phyloP scores from a whole-genome alignment of 1,140 invertebrate species.

The Chlorops oryzae region DNA sequence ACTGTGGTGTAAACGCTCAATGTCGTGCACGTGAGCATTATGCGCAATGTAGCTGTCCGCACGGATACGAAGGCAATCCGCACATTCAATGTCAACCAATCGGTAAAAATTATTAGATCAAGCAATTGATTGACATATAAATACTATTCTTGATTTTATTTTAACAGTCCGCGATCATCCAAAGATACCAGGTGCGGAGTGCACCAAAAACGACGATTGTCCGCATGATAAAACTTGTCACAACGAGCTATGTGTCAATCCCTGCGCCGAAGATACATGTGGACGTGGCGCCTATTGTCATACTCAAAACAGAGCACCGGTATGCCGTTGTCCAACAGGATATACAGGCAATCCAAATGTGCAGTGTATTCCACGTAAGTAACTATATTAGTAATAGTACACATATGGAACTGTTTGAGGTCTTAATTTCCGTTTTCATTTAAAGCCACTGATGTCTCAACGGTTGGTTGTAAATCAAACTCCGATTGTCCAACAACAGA shows the following conservation, averaged over 20 bases:
- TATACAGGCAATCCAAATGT: constrained; percentile 68
- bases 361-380: constrained; percentile 72
- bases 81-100: constrained; percentile 66
- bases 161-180: constrained; percentile 41
- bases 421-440: constrained; percentile 20
- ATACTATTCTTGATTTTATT: too few species aligned
- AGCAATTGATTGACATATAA: neutral
- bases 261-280: constrained; percentile 65
- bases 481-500: constrained; percentile 71
- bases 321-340: constrained; percentile 73
- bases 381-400: neutral
- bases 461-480: constrained; percentile 68
- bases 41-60: constrained; percentile 69
- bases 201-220: constrained; percentile 71
- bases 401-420: too few species aligned
- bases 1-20: constrained; percentile 78
- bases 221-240: constrained; percentile 64
- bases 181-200: constrained; percentile 57
- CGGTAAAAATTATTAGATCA: neutral
- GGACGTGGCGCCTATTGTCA: constrained; percentile 72
- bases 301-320: constrained; percentile 63
- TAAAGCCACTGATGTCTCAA: constrained; percentile 53
- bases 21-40: constrained; percentile 70
- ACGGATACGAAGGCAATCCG: constrained; percentile 74
- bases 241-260: constrained; percentile 71